Evolutionary conservation across 1,140 invertebrate species (phyloP).

Genomic region (Diuraphis noxia): DNA sequence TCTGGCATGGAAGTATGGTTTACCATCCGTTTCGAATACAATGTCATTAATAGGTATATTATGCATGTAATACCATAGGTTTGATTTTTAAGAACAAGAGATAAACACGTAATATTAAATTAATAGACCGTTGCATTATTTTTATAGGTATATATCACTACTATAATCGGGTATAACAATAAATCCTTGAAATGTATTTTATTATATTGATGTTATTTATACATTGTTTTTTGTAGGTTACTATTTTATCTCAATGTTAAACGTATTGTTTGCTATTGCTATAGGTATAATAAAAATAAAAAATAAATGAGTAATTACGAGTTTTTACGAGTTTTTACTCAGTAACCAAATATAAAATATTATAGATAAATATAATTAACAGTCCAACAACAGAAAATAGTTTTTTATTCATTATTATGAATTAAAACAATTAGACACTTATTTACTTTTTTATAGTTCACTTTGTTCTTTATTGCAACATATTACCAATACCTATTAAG

Average conservation of each 20-base stretch:
- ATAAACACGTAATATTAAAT: background rate
- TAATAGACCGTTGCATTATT: background rate
- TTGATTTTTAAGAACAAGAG: background rate
- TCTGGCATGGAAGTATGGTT: background rate
- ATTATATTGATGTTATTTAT: background rate
- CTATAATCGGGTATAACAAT: background rate
- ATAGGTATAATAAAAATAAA: no score
- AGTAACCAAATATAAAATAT: background rate
- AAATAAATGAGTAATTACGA: background rate
- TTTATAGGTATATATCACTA: background rate
- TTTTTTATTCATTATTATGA: background rate
- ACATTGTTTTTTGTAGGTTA: background rate
- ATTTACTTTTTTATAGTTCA: background rate
- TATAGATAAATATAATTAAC: background rate
- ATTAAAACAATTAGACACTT: background rate
- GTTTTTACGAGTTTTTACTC: background rate
- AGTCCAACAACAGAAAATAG: background rate
- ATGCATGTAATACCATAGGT: background rate
- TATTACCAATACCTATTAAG: background rate
- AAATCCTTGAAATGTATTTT: background rate
- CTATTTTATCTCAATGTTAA: background rate
- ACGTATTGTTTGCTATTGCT: background rate
- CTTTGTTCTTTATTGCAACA: background rate
- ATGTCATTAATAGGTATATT: background rate
- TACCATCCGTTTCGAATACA: background rate